Percentiles rank a stretch among this genome's conserved stretches.
These are phyloP conservation scores for Rhopalosiphum nymphaeae DNA, from an alignment of 2,888 invertebrate genomes.

Conservation along the genomic window DNA sequence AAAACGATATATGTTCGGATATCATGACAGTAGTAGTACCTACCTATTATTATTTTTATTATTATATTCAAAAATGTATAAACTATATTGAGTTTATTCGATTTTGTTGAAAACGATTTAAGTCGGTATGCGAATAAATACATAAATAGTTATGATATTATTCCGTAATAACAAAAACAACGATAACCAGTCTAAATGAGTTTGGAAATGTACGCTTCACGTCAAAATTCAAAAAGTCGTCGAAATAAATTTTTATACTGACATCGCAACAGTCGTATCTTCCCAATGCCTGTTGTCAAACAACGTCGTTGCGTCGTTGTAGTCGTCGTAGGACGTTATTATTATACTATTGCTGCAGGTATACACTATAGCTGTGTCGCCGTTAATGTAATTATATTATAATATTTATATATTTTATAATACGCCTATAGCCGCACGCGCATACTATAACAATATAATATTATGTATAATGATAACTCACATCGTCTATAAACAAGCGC, in stretches of 20 bases:
- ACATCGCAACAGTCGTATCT: not conserved
- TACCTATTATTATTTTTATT: too few species aligned
- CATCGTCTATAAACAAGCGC: slow-evolving; percentile 7
- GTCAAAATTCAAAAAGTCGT: not conserved
- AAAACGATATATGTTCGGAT: too few species aligned
- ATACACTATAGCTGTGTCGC: not conserved
- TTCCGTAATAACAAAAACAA: not conserved
- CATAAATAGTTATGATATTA: too few species aligned
- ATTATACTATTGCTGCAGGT: not conserved
- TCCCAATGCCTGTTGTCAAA: not conserved
- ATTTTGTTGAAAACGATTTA: not conserved
- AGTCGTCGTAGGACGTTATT: slow-evolving; percentile 2
- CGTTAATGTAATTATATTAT: not conserved
- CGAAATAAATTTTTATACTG: not conserved
- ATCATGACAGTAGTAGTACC: too few species aligned
- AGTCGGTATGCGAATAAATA: not conserved
- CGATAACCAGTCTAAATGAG: not conserved
- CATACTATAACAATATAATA: not conserved
- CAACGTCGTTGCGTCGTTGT: not conserved
- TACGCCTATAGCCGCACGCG: not conserved
- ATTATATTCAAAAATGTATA: too few species aligned
- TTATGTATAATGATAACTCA: slow-evolving; percentile 3
- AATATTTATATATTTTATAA: not conserved
- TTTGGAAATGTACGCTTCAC: not conserved
- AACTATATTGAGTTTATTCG: too few species aligned